Base-by-base conservation (phyloP, 1,140 invertebrate genomes). In the Philopotamus ludificatus region DNA sequence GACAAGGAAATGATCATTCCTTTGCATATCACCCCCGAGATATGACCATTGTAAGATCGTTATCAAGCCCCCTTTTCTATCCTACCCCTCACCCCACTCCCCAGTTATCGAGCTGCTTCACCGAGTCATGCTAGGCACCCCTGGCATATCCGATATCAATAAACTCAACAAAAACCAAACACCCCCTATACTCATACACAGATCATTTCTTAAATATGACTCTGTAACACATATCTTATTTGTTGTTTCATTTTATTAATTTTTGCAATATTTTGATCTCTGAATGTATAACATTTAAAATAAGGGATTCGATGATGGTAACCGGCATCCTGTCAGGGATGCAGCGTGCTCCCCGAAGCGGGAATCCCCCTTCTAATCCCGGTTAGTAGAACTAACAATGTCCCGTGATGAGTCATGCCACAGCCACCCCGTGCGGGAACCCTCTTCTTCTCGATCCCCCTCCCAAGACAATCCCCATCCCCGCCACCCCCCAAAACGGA, bases 121-220 rank as follows among this genome's bases (percentile, higher is more conserved):
- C n/a, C n/a, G n/a, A n/a, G n/a, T n/a, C 44, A 25, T 23, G 12
- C 26, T 18, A 8, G 1, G 21, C 26, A 16, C 50, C 28, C 53
- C 61, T 26, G 34, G n/a, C 41, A 42, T 63, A 63, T 63, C 50
- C 50, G 61, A 63, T 63, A 63, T 63, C 61, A 63, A 63, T 63
- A 54, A 63, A 54, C 25, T 34, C 28, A 12, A 34, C 28, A 34
- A 34, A 34, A 34, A 34, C 28, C 44, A 47, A 8, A 39, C 34
- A 39, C 7, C 28, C 28, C 28, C 28, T 34, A n/a, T n/a, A n/a
- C n/a, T n/a, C n/a, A 16, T 7, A 20, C 8, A 47, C 44, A 47
- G 18, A 47, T 47, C 44, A 9, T 47, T 47, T 7, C 44, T 47
- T 47, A 47, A 47, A 20, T 20, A 20, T n/a, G 34, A 39, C n/a